Evolutionary conservation across 53 echinoderm and acorn worm species (phyloP), one percentile per base, ranked within the genome.

Genomic region (Apostichopus leukothele): DNA sequence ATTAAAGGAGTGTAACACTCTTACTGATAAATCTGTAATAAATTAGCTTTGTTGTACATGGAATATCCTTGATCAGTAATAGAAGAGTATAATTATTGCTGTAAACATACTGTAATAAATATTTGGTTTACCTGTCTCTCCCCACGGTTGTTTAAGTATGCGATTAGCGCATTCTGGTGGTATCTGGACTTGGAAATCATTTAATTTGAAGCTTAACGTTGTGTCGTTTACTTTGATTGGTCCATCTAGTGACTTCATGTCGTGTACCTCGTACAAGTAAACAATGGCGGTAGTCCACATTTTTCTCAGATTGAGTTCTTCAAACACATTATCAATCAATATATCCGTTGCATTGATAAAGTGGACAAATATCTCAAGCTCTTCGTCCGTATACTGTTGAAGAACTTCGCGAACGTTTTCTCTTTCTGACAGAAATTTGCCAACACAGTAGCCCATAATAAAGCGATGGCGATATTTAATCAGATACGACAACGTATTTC

Each of bases 151-250:
- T 13, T 18, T 19, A 71, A 71, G 18, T 71, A 71, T 19, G 71
- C 18, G 16, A 4, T 13, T n/a, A 71, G 71, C 13, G 18, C 71
- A 19, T 4, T 16, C 20, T 71, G n/a, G 6, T 71, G 71, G 6
- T 71, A 71, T 71, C 71, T 71, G 71, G 71, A 71, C 20, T 71
- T 71, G 20, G 20, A 71, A 71, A 6, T 71, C 71, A n/a, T 71
- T 71, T 71, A 71, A 16, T 19, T 71, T 18, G 13, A 71, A 16
- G 6, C 18, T 19, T n/a, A 71, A 1, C 3, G 6, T 6, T 71
- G 14, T 19, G 18, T 71, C 71, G 18, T 71, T 18, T 14, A 71
- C 71, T 71, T n/a, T 71, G 71, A 71, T 71, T 71, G 71, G 71
- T 71, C 20, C 18, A 6, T 71, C 20, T 10, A 57, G 7, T 57